Evolutionary conservation across 2,888 invertebrate species (phyloP).

Genomic region (Branchellion lobata): DNA sequence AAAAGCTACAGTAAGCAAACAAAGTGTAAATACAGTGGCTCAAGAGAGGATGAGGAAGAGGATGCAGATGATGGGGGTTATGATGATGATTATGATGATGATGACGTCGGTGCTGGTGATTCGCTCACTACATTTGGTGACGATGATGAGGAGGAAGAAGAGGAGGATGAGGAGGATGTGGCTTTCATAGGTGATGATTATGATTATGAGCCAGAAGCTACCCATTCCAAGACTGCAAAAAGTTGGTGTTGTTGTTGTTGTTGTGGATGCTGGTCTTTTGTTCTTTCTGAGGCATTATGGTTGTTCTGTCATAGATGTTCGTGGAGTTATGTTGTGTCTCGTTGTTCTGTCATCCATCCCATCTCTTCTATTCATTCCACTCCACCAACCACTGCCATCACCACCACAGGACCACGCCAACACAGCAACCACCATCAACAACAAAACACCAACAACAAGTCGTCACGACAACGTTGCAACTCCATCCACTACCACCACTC

Average conservation of each 20-base stretch:
- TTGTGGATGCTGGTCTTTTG: too few species aligned
- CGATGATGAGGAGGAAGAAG: conserved; percentile 7
- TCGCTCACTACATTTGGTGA: too few species aligned
- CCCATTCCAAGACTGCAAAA: background rate
- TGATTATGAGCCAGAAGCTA: background rate
- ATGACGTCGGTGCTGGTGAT: background rate
- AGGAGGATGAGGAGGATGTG: background rate
- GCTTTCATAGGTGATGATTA: conserved; percentile 1
- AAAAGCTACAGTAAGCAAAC: background rate
- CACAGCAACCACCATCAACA: too few species aligned
- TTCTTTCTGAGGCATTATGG: too few species aligned
- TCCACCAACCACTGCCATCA: too few species aligned
- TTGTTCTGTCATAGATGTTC: too few species aligned
- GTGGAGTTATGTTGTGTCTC: too few species aligned
- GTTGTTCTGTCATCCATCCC: too few species aligned
- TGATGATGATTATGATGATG: background rate
- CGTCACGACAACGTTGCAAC: background rate
- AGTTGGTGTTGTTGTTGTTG: too few species aligned
- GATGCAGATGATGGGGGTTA: conserved; percentile 6
- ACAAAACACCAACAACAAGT: background rate
- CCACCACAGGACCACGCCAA: too few species aligned
- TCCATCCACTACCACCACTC: background rate
- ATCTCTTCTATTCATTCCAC: too few species aligned
- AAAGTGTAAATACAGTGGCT: background rate
- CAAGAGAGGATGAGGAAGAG: background rate